Evolutionary conservation across 2,888 invertebrate genomes (phyloP), one percentile per base, ranked within the genome.

Genomic region (Acleris holmiana): DNA sequence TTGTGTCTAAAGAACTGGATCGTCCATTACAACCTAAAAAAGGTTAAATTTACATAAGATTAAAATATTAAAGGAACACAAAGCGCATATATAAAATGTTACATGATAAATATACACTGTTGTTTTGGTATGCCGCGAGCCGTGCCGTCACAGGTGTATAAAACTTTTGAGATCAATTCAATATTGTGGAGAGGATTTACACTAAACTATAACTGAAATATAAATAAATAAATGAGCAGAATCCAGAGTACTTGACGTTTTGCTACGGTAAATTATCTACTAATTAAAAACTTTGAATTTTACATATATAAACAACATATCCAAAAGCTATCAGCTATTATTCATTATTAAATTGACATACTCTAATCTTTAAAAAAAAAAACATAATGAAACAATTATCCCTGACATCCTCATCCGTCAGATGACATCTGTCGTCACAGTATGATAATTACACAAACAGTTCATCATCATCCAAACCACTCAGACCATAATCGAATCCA

Each of bases 51-150:
- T 80, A 84, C 82, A 84, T 41, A 81, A 83, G 80, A 79, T 79
- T 77, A 76, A 47, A 58, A 49, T 58, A 58, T 59, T 79, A 86
- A 79, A 91, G 91, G 89, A 91, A 91, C 91, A 91, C 85, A 78
- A 85, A 89, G 86, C 83, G 69, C 83, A 86, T 86, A 88, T 69
- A 80, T 80, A 78, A 74, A 77, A 72, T 75, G 78, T 70, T 67
- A 71, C 74, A 71, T 70, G 74, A 79, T 82, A 83, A 85, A 83
- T 85, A 86, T 85, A 87, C 86, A 88, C 71, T 84, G 29, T 29
- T 84, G 83, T 86, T 91, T 91, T 91, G 91, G 91, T 91, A 88
- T 88, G 82, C 74, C 73, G 80, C 82, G 81, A 82, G 80, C 79
- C 77, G 80, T 68, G 71, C 80, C 84, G 82, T 82, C 13, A 29